Conservation (phyloP, 1,140 invertebrate genomes). For the Theocolax elegans region DNA sequence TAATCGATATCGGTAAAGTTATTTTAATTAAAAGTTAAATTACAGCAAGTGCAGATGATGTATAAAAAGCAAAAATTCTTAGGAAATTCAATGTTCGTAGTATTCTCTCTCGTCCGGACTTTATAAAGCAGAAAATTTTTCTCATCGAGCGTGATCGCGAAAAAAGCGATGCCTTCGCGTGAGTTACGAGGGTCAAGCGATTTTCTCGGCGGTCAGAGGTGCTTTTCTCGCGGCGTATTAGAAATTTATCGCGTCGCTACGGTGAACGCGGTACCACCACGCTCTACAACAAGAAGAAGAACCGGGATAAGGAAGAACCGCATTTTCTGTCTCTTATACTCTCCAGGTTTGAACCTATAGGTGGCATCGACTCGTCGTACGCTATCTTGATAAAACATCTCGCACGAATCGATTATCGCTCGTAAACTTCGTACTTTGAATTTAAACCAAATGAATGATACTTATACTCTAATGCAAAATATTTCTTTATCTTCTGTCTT, state of each 20-base stretch:
- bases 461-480: not conserved
- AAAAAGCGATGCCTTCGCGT: not conserved
- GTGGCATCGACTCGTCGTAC: too few relatives aligned
- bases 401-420: constrained; percentile 24
- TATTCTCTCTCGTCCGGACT: not conserved
- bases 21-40: too few relatives aligned
- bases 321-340: too few relatives aligned
- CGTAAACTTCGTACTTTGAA: not conserved
- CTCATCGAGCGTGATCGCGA: not conserved
- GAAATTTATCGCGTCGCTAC: constrained; percentile 28
- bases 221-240: constrained; percentile 23
- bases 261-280: too few relatives aligned
- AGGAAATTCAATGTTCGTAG: not conserved
- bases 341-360: too few relatives aligned
- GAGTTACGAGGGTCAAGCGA: constrained; percentile 23
- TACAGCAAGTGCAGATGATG: too few relatives aligned
- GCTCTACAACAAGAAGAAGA: too few relatives aligned
- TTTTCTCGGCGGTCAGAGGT: constrained; percentile 16
- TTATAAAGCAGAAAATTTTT: constrained; percentile 12
- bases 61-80: not conserved
- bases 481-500: too few relatives aligned
- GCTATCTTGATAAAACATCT: constrained; percentile 5
- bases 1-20: too few relatives aligned
- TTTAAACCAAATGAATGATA: not conserved
- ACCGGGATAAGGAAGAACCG: too few relatives aligned